Evolutionary conservation across 2,113 vertebrate species (phyloP), one percentile per base, ranked within the genome.

Genomic region (Nothobranchius furzeri): DNA sequence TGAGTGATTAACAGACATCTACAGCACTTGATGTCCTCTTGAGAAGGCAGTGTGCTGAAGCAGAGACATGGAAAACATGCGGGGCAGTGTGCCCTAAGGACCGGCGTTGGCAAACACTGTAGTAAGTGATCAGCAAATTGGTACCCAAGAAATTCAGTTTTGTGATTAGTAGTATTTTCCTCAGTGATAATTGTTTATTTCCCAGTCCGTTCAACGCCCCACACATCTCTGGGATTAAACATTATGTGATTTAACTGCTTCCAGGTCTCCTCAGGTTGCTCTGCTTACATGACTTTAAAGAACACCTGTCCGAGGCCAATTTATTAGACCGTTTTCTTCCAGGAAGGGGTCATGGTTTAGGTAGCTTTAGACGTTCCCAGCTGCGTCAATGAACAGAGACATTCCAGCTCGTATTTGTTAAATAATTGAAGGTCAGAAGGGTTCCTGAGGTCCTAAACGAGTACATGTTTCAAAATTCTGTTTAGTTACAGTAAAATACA

Each of bases 111-210:
- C 20, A 20, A 20, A 20, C 20, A 20, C 20, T 20, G 20, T 20
- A 20, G 20, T 20, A 20, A 30, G 55, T 47, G n/a, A 17, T 59
- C 49, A 11, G 40, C 55, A 37, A 70, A 73, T 66, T 78, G 78
- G 78, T 83, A 82, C 73, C 30, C 45, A 64, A 70, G 65, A 75
- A 49, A 58, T 47, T 20, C 7, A 43, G 50, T 60, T 83, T 74
- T 30, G 30, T 77, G 58, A 73, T 83, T 64, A 82, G 77, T 42
- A 47, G 77, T 76, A 70, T 84, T 75, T 73, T 60, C 68, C 71
- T 55, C 53, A 56, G 17, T 73, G 82, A 84, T 86, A 76, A 83
- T 81, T 83, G 73, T 91, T 92, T 90, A 90, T 90, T 86, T 75
- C 82, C 77, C 47, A 49, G 6, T 82, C 52, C 2, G 13, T 36